Base-by-base conservation (phyloP, 30 jellyfish, hydroid and myxozoan species). In the Aurelia sp. region DNA sequence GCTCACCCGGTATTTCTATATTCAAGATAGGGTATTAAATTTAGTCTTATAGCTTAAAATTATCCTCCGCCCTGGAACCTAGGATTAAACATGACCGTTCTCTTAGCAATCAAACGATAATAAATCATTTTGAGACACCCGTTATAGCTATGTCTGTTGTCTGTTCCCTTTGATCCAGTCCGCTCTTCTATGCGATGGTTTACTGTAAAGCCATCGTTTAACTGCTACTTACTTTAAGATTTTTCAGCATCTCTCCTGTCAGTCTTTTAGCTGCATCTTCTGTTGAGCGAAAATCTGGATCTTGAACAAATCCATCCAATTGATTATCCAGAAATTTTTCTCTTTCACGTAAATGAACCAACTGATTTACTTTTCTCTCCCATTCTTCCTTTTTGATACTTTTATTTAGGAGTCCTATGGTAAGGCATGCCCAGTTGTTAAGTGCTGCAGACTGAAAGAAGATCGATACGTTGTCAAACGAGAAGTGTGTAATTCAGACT, bases 371-470 rank as follows among this genome's bases (percentile, higher is more conserved):
- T 47, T 73, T 80, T 53, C 71, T 59, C 15, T 80, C 93, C 33
- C 83, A 63, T 66, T 90, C 97, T 4, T 61, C 69, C 64, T 81
- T 30, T 21, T 13, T 15, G 53, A 69, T 41, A 22, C 27, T 50
- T 72, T 67, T 62, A 13, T 90, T 82, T 76, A 90, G 55, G 31
- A 90, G 72, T 20, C 97, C 93, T 47, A 51, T 68, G 38, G 97
- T 64, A 47, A 90, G 88, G 74, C 81, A n/a, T 21, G 97, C 97
- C 97, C 97, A 90, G 73, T 90, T 74, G 53, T 90, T 90, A 9
- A 90, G 31, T 6, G 88, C 91, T 5, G 93, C 90, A 20, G 97
- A 77, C 97, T 90, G 50, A 63, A 41, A 68, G 20, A 51, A 51
- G 12, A 57, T 16, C 13, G 64, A 61, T 8, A 18, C 75, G 8